phyloP scores from a whole-genome alignment of 1,140 invertebrate species.

The Chionoecetes opilio region DNA sequence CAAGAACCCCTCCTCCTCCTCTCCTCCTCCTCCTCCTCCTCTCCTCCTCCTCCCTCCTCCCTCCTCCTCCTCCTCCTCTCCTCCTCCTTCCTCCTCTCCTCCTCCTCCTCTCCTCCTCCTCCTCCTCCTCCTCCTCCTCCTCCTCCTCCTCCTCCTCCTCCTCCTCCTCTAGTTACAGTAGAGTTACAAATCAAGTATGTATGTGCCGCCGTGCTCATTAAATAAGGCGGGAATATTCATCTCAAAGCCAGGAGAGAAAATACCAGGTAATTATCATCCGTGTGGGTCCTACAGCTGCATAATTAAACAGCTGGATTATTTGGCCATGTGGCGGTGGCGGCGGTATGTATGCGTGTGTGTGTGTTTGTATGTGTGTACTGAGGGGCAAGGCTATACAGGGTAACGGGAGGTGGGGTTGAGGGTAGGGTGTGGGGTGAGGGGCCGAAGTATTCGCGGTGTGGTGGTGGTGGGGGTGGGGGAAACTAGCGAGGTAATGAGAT shows the following conservation, averaged over 20 bases:
- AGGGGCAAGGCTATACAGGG: no score
- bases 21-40: no score
- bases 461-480: neutral
- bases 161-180: constrained; percentile 31
- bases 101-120: neutral
- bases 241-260: constrained; percentile 44
- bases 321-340: neutral
- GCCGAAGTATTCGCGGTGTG: neutral
- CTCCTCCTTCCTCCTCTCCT: neutral
- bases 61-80: no score
- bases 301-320: constrained; percentile 54
- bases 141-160: no score
- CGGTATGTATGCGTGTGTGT: neutral
- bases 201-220: constrained; percentile 41
- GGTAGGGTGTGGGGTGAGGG: neutral
- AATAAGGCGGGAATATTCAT: constrained; percentile 48
- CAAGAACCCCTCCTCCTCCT: no score
- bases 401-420: no score
- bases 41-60: no score
- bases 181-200: constrained; percentile 60
- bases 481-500: constrained; percentile 44
- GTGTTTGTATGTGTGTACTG: neutral
- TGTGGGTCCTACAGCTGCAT: neutral
- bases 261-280: constrained; percentile 49
- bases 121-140: no score